Conservation (phyloP, 2,888 invertebrate species). For the Yponomeuta malinellus region DNA sequence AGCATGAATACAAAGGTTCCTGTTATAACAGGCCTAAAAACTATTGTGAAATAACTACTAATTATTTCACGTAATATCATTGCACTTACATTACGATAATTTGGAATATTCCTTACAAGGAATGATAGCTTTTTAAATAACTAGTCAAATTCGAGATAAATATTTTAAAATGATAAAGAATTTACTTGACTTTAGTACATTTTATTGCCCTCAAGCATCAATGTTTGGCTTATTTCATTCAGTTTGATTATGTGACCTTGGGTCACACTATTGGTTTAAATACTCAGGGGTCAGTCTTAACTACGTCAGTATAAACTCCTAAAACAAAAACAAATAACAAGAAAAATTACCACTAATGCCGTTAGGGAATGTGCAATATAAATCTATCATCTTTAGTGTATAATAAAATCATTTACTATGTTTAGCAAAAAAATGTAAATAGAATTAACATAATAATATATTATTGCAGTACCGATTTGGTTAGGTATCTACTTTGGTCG, state of each 20-base stretch:
- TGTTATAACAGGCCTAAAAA: slow-evolving; percentile 19
- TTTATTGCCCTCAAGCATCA: not conserved
- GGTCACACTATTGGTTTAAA: slow-evolving; percentile 27
- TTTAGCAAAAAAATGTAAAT: slow-evolving; percentile 55
- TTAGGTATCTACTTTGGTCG: slow-evolving; percentile 72
- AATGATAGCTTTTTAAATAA: slow-evolving; percentile 60
- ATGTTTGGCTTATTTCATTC: not conserved
- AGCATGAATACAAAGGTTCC: slow-evolving; percentile 19
- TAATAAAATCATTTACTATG: slow-evolving; percentile 48
- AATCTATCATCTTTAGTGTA: slow-evolving; percentile 59
- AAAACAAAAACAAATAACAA: slow-evolving; percentile 59
- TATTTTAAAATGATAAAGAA: slow-evolving; percentile 12
- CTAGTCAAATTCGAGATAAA: slow-evolving; percentile 66
- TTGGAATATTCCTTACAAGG: slow-evolving; percentile 67
- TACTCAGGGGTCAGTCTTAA: slow-evolving; percentile 70
- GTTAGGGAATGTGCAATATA: slow-evolving; percentile 72
- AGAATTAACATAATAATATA: slow-evolving; percentile 56
- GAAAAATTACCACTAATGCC: slow-evolving; percentile 58
- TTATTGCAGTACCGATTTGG: slow-evolving; percentile 74
- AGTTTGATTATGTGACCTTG: not conserved
- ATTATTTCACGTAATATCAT: slow-evolving; percentile 60
- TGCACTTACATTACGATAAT: slow-evolving; percentile 64
- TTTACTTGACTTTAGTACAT: slow-evolving; percentile 17
- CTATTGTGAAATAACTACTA: slow-evolving; percentile 36
- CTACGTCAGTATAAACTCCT: slow-evolving; percentile 63